phyloP scores from a whole-genome alignment of 1,140 invertebrate genomes.

The Globodera ellingtonae region DNA sequence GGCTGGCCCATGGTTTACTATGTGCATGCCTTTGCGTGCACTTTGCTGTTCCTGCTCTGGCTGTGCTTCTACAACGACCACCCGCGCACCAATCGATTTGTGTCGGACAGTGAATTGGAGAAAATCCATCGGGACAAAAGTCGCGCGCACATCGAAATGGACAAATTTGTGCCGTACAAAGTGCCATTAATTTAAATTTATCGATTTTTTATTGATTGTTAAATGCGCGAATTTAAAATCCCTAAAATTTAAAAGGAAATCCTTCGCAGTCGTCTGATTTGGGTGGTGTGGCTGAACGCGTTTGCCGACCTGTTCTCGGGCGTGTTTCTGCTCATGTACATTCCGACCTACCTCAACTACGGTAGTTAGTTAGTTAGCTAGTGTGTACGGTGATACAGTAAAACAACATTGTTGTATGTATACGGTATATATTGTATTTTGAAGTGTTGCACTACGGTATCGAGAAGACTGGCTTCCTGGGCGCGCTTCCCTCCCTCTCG shows the following conservation, averaged over 20 bases:
- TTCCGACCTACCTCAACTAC: conserved; percentile 45
- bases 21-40: conserved; percentile 32
- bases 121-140: conserved; percentile 46
- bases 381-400: too few species aligned
- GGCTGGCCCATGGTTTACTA: conserved; percentile 53
- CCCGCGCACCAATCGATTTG: conserved; percentile 33
- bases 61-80: conserved; percentile 43
- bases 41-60: conserved; percentile 46
- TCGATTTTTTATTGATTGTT: conserved; percentile 10
- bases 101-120: conserved; percentile 37
- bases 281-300: conserved; percentile 48
- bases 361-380: neutral
- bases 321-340: conserved; percentile 51
- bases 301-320: conserved; percentile 49
- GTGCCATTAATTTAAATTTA: conserved; percentile 29
- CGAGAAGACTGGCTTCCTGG: conserved; percentile 42
- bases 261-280: conserved; percentile 30
- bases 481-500: conserved; percentile 37
- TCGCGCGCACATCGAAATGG: conserved; percentile 41
- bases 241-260: conserved; percentile 29
- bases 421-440: neutral
- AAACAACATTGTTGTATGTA: too few species aligned
- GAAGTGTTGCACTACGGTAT: conserved; percentile 42
- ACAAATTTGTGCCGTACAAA: conserved; percentile 42
- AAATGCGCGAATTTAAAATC: neutral